A percentile compares a stretch with the other conserved stretches of the same genome.
Conservation (phyloP, 2,888 invertebrate species). For the Hetaerina titia region DNA sequence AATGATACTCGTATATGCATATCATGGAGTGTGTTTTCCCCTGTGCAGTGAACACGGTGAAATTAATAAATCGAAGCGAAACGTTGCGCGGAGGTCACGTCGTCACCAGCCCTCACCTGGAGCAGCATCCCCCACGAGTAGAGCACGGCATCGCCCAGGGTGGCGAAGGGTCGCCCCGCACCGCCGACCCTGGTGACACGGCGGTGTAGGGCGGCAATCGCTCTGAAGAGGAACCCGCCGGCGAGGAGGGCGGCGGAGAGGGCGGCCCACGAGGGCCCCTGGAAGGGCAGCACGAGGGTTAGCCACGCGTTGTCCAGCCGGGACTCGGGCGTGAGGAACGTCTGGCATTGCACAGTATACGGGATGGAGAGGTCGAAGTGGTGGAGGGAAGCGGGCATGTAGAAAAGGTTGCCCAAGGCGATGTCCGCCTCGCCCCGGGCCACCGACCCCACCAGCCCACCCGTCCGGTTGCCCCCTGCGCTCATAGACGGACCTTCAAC, state of each 20-base stretch:
- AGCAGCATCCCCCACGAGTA: conserved; percentile 91
- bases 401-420: conserved; percentile 88
- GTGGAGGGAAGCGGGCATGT: conserved; percentile 84
- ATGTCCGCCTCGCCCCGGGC: conserved; percentile 81
- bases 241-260: conserved; percentile 84
- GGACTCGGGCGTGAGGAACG: conserved; percentile 90
- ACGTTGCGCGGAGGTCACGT: no score
- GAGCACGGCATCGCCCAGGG: conserved; percentile 83
- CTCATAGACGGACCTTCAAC: conserved; percentile 81
- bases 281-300: conserved; percentile 88
- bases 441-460: conserved; percentile 81
- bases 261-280: conserved; percentile 85
- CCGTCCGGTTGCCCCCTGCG: conserved; percentile 84
- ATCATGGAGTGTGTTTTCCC: no score
- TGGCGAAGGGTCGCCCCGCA: not conserved
- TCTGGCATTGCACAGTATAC: conserved; percentile 90
- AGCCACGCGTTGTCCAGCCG: conserved; percentile 91
- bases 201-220: conserved; percentile 83
- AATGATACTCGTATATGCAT: no score
- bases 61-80: no score
- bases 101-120: conserved; percentile 81
- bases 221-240: conserved; percentile 82
- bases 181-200: conserved; percentile 84
- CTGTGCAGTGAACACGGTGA: no score
- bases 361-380: conserved; percentile 87